phyloP scores from a whole-genome alignment of 2,797 vertebrate genomes.

The Microtus agrestis region DNA sequence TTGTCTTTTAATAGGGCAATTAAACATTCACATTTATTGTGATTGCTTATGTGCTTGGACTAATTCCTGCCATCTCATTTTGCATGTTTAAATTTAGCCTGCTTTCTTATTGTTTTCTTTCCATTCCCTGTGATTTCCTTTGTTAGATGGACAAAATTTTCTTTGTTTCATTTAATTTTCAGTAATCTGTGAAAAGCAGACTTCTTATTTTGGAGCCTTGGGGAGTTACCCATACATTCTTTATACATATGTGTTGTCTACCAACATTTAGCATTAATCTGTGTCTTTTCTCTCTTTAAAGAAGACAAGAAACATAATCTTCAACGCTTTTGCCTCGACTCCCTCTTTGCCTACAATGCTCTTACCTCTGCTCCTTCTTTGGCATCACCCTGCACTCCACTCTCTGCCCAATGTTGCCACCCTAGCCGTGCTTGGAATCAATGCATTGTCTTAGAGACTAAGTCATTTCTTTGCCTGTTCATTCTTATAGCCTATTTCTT shows the following conservation, averaged over 20 bases:
- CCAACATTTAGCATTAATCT: constrained; percentile 41
- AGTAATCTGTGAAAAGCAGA: constrained; percentile 52
- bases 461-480: constrained; percentile 39
- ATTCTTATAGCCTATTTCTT: neutral
- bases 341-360: neutral
- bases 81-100: constrained; percentile 23
- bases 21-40: constrained; percentile 59
- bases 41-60: constrained; percentile 35
- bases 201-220: constrained; percentile 42
- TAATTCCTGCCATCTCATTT: constrained; percentile 52
- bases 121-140: constrained; percentile 50
- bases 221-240: neutral
- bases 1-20: constrained; percentile 62
- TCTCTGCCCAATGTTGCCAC: neutral
- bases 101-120: constrained; percentile 27
- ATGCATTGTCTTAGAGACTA: neutral
- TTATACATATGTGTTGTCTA: neutral
- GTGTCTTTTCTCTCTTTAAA: constrained; percentile 33
- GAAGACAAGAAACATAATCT: neutral
- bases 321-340: constrained; percentile 9
- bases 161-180: constrained; percentile 57
- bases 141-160: constrained; percentile 44
- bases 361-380: constrained; percentile 27
- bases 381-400: neutral
- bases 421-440: neutral